phyloP scores from a whole-genome alignment of 2,888 invertebrate genomes.

The Agrilus mali region DNA sequence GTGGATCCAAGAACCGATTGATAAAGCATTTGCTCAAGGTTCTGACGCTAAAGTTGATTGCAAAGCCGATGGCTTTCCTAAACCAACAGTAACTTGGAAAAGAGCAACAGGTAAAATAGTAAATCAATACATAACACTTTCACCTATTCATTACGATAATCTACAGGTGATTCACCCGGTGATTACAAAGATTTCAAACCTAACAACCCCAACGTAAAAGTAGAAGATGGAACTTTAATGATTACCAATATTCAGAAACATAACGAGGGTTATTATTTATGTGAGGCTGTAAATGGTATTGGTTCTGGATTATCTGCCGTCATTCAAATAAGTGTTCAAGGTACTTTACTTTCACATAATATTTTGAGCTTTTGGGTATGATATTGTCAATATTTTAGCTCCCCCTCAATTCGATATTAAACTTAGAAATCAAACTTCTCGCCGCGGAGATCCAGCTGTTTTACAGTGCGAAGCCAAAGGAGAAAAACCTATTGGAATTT shows the following conservation, averaged over 20 bases:
- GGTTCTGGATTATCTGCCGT: slow-evolving; percentile 91
- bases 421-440: slow-evolving; percentile 80
- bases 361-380: neutral
- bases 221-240: slow-evolving; percentile 85
- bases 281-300: slow-evolving; percentile 93
- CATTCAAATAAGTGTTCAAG: slow-evolving; percentile 85
- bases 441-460: slow-evolving; percentile 81
- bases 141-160: slow-evolving; percentile 1
- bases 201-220: slow-evolving; percentile 80
- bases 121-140: neutral
- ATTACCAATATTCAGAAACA: slow-evolving; percentile 85
- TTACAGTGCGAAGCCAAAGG: slow-evolving; percentile 87
- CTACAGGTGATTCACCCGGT: slow-evolving; percentile 74
- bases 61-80: slow-evolving; percentile 91
- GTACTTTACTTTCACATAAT: slow-evolving; percentile 34
- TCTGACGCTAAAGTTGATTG: slow-evolving; percentile 90
- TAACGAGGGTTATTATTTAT: slow-evolving; percentile 89
- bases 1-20: slow-evolving; percentile 90
- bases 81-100: slow-evolving; percentile 90
- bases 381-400: slow-evolving; percentile 39
- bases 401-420: slow-evolving; percentile 91
- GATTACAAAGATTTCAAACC: slow-evolving; percentile 88
- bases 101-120: slow-evolving; percentile 71
- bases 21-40: slow-evolving; percentile 90
- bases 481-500: slow-evolving; percentile 87